Conservation (phyloP, 2,113 vertebrate genomes). For the Pantherophis guttatus region DNA sequence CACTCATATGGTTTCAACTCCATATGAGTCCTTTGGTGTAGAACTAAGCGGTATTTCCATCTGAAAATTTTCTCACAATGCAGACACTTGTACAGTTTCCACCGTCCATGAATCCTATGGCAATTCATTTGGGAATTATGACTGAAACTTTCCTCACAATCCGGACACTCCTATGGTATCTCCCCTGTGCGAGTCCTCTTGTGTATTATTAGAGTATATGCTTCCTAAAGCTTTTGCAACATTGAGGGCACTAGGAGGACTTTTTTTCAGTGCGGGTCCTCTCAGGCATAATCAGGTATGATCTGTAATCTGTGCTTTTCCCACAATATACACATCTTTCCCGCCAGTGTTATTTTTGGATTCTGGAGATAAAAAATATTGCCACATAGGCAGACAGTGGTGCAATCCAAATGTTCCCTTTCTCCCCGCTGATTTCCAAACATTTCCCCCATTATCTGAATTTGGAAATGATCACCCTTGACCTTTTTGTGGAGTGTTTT, state of each 20-base stretch:
- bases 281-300: not conserved
- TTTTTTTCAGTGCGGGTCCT: not conserved
- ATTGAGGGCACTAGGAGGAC: not conserved
- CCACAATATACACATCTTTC: not conserved
- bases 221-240: not conserved
- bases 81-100: not conserved
- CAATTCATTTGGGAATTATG: too few relatives aligned
- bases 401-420: not conserved
- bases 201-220: not conserved
- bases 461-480: not conserved
- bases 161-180: not conserved
- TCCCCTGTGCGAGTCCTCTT: not conserved
- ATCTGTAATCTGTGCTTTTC: not conserved
- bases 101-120: not conserved
- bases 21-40: too few relatives aligned
- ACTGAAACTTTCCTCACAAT: not conserved
- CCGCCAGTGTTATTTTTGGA: not conserved
- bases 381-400: too few relatives aligned
- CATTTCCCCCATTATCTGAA: not conserved
- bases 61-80: too few relatives aligned
- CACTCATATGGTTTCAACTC: too few relatives aligned
- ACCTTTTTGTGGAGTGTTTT: not conserved
- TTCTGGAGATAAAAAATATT: not conserved
- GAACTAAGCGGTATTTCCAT: too few relatives aligned
- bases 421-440: not conserved